Evolutionary conservation across 2,888 invertebrate genomes (phyloP).

Genomic region (Anticlea derivata): DNA sequence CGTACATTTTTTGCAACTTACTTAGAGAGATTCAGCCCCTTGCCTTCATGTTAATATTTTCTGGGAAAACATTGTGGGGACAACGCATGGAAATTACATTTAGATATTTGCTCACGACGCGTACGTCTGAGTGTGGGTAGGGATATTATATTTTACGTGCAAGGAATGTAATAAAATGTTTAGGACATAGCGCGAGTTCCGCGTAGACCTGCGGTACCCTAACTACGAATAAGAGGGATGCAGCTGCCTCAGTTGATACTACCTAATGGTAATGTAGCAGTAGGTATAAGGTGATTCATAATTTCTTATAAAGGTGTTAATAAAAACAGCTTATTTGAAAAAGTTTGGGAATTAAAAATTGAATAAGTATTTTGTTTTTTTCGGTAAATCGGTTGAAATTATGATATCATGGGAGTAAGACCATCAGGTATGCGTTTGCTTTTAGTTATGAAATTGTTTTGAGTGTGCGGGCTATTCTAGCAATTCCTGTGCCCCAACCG

Average conservation of each 20-base stretch:
- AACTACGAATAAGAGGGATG: neutral
- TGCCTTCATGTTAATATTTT: constrained; percentile 83
- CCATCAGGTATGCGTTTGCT: too few species aligned
- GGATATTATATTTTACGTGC: constrained; percentile 84
- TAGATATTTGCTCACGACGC: constrained; percentile 81
- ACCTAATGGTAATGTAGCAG: too few species aligned
- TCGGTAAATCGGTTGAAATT: too few species aligned
- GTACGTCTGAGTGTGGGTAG: constrained; percentile 77
- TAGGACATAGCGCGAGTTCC: constrained; percentile 59
- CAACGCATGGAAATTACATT: constrained; percentile 84
- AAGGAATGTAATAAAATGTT: constrained; percentile 81
- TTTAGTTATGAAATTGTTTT: too few species aligned
- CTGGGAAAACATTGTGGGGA: constrained; percentile 83
- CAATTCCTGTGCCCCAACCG: constrained; percentile 40
- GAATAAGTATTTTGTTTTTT: too few species aligned
- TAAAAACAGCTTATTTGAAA: too few species aligned
- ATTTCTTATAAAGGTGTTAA: too few species aligned
- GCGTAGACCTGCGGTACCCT: constrained; percentile 28
- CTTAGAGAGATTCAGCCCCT: constrained; percentile 83
- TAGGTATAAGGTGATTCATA: too few species aligned
- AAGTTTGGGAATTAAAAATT: too few species aligned
- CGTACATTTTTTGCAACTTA: constrained; percentile 85
- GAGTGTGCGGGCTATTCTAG: constrained; percentile 1
- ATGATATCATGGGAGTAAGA: too few species aligned
- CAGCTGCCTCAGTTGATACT: constrained; percentile 7